Percentiles rank a stretch among this genome's conserved stretches.
Conservation (phyloP, 2,888 invertebrate genomes). For the Folsomia candida region DNA sequence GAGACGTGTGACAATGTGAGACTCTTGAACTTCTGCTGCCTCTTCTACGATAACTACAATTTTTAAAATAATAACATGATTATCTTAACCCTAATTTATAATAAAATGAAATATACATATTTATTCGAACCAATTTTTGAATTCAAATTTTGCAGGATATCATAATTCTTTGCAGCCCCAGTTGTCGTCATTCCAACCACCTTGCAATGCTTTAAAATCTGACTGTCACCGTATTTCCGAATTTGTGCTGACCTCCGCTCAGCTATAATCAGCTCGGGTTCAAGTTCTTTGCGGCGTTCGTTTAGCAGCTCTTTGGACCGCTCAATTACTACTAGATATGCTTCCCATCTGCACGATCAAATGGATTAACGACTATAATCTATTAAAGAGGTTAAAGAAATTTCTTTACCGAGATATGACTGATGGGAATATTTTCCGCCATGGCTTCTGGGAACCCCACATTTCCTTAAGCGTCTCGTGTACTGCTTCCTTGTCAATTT, state of each 20-base stretch:
- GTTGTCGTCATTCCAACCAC: constrained; percentile 70
- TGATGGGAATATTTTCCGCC: no score
- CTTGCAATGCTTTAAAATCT: constrained; percentile 27
- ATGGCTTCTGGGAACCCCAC: no score
- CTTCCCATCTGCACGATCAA: no score
- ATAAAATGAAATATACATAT: background rate
- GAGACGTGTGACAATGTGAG: constrained; percentile 76
- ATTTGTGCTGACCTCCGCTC: constrained; percentile 28
- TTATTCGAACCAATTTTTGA: constrained; percentile 66
- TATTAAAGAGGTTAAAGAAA: no score
- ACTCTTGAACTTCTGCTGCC: constrained; percentile 82
- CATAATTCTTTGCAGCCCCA: constrained; percentile 68
- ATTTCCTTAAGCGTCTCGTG: no score
- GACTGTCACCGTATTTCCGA: constrained; percentile 28
- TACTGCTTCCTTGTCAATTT: no score
- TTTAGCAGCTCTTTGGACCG: constrained; percentile 48
- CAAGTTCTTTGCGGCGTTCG: constrained; percentile 54
- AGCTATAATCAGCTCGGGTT: constrained; percentile 59
- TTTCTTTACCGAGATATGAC: no score
- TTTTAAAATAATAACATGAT: no score
- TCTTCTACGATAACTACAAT: constrained; percentile 85
- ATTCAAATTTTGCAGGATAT: constrained; percentile 62
- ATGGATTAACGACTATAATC: no score
- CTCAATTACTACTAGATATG: constrained; percentile 43
- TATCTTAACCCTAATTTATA: no score